Base-by-base conservation (phyloP, 2,113 vertebrate species). In the Coreoperca whiteheadi region DNA sequence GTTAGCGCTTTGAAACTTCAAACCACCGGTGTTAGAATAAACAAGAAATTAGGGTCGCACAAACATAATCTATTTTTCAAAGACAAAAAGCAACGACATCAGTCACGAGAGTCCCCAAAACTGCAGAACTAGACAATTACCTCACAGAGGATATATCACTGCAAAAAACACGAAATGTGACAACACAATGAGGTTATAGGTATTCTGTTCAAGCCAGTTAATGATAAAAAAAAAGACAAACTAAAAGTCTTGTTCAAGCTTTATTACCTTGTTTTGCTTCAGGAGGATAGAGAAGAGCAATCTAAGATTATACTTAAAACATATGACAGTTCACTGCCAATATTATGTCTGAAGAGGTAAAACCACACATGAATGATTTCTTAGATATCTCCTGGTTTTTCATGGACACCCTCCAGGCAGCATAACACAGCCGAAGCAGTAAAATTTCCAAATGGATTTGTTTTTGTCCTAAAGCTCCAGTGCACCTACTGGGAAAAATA, bases 401-500 rank as follows among this genome's bases (percentile, higher is more conserved):
- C 70, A 88, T 90, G 87, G 90, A 93, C 57, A 20, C 56, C 67
- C 30, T 90, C 91, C 84, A 94, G 88, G 74, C 71, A 87, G 74
- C 78, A 79, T 32, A 82, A 87, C 87, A 74, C 60, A 82, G 82
- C 51, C 46, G 28, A 78, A 83, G 73, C 75, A 81, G 83, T 83
- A 83, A 88, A 74, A 80, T 65, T 74, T 91, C 71, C 67, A 79
- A 92, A 91, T 87, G 72, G 84, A 90, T 84, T 90, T 91, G 86
- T 87, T 91, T 92, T 91, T 84, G 79, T 89, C 83, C 77, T 82
- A 34, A 82, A 87, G 81, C 67, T 81, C 34, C 67, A 81, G 77
- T 69, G 75, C 76, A 88, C 79, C 87, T 77, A 92, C 84, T 88
- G 81, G 70, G 88, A 86, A 84, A 91, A 91, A 93, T 87, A 88